These are phyloP conservation scores for Vombatus ursinus DNA, from an alignment of 2,113 vertebrate species.

Conservation along the genomic window DNA sequence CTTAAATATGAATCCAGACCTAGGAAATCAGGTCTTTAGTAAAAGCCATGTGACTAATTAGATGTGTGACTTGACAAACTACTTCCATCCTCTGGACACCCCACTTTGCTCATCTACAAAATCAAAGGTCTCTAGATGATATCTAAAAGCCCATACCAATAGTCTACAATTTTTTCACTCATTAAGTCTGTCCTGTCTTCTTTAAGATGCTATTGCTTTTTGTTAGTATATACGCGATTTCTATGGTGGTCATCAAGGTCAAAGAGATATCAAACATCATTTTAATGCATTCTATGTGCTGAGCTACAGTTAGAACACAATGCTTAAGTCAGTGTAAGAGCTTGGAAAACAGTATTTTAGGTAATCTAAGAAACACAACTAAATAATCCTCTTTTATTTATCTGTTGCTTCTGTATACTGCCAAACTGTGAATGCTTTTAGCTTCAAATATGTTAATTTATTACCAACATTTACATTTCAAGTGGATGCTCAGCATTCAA, in stretches of 20 bases:
- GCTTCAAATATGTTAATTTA: conserved; percentile 14
- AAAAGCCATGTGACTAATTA: neutral
- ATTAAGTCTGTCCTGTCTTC: neutral
- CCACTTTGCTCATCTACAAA: neutral
- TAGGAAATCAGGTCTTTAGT: neutral
- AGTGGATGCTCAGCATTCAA: neutral
- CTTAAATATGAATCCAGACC: neutral
- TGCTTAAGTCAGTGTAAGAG: neutral
- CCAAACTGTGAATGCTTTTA: conserved; percentile 2
- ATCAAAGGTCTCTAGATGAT: neutral
- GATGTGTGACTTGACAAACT: neutral
- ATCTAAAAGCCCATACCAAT: neutral
- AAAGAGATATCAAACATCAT: neutral
- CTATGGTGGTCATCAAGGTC: neutral
- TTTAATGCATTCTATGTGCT: neutral
- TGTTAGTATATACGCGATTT: neutral
- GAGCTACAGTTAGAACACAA: neutral
- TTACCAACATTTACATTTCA: conserved; percentile 2
- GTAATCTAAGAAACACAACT: neutral
- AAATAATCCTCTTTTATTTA: neutral
- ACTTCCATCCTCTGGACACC: neutral
- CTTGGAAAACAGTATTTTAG: neutral
- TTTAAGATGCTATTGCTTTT: neutral
- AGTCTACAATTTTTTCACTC: neutral
- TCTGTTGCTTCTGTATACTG: neutral